Evolutionary conservation across 1,140 invertebrate genomes (phyloP).

Genomic region (Pygmarrhopalites habei): DNA sequence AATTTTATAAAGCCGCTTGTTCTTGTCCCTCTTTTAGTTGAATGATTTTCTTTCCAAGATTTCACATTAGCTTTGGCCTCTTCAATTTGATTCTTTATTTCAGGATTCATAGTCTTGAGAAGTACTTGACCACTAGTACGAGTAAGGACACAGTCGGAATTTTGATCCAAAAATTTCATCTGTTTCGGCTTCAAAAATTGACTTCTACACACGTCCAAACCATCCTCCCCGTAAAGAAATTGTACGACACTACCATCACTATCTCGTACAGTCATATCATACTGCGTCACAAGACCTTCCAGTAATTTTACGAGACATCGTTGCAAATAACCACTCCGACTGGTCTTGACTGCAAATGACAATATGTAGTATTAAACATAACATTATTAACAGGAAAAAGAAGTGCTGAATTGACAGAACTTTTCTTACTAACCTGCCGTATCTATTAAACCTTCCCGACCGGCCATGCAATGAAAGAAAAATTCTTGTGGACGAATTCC

Average conservation of each 20-base stretch:
- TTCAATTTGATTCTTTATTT: too few species aligned
- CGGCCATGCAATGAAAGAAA: conserved; percentile 99
- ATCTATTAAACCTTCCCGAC: conserved; percentile 63
- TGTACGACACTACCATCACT: conserved; percentile 90
- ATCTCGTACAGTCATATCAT: conserved; percentile 92
- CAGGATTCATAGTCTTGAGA: too few species aligned
- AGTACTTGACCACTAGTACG: too few species aligned
- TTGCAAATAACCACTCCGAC: conserved; percentile 94
- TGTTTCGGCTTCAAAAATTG: conserved; percentile 75
- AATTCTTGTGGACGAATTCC: conserved; percentile 96
- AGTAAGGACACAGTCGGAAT: conserved; percentile 53
- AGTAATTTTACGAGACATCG: conserved; percentile 96
- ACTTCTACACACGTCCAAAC: conserved; percentile 80
- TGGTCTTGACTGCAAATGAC: conserved; percentile 84
- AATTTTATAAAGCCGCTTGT: not conserved
- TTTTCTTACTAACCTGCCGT: too few species aligned
- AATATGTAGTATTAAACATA: conserved; percentile 56
- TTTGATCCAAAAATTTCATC: conserved; percentile 72
- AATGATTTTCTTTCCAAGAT: not conserved
- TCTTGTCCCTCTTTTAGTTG: not conserved
- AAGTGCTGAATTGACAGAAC: too few species aligned
- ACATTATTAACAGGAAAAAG: not conserved
- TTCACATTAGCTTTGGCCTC: not conserved
- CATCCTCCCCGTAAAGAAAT: conserved; percentile 97
- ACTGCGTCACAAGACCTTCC: conserved; percentile 83